phyloP scores from a whole-genome alignment of 2,113 vertebrate genomes.

The Varanus salvator region DNA sequence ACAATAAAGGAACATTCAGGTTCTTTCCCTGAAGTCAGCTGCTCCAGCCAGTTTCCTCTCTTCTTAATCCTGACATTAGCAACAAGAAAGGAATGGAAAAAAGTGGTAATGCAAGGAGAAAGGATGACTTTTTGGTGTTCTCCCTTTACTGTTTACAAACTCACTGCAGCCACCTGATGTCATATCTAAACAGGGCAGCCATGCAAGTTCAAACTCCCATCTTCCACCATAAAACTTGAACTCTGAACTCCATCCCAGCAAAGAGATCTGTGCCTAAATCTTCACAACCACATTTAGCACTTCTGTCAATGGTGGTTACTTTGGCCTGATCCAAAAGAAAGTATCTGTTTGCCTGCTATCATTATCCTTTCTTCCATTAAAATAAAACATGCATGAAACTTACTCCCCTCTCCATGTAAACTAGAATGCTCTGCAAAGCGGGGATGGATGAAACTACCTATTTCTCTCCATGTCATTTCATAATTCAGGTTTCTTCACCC shows the following conservation, averaged over 20 bases:
- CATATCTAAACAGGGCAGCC: too few relatives aligned
- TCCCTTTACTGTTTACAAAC: neutral
- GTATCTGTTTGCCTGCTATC: neutral
- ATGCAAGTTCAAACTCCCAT: too few relatives aligned
- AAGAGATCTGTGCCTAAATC: neutral
- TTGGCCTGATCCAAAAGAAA: neutral
- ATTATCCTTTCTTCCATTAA: neutral
- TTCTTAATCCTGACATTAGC: neutral
- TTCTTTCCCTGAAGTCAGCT: neutral
- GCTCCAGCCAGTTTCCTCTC: neutral
- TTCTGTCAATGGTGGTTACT: neutral
- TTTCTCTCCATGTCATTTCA: neutral
- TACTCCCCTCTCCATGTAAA: too few relatives aligned
- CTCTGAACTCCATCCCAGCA: neutral
- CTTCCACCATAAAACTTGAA: too few relatives aligned
- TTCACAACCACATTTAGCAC: neutral
- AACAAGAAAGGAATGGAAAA: neutral
- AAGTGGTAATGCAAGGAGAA: too few relatives aligned
- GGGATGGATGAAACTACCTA: neutral
- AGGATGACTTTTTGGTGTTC: neutral
- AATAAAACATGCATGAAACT: too few relatives aligned
- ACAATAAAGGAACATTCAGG: too few relatives aligned
- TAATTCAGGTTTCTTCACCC: neutral
- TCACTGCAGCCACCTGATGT: too few relatives aligned
- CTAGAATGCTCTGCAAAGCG: neutral